Conservation (phyloP, 2,113 vertebrate genomes). For the Verasper variegatus region DNA sequence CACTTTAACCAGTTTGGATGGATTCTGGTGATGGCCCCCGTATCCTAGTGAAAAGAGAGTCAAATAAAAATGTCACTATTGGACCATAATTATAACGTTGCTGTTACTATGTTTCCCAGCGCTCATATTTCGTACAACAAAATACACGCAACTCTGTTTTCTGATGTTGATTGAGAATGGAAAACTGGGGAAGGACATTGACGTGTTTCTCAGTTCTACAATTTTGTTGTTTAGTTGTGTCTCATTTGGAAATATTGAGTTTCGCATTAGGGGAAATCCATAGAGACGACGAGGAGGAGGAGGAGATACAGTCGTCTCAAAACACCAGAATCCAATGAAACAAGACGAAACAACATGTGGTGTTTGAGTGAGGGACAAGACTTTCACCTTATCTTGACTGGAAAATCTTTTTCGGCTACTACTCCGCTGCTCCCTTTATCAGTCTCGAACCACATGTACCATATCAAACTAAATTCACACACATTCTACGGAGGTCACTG, state of each 20-base stretch:
- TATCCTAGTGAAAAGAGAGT: not conserved
- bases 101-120: too few relatives aligned
- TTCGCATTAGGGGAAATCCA: not conserved
- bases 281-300: too few relatives aligned
- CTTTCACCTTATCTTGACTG: constrained; percentile 42
- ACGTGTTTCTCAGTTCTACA: too few relatives aligned
- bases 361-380: constrained; percentile 8
- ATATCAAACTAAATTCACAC: constrained; percentile 33
- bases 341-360: constrained; percentile 19
- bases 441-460: constrained; percentile 30
- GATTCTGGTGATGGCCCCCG: not conserved
- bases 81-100: not conserved
- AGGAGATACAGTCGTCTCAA: not conserved
- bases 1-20: not conserved
- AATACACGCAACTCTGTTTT: too few relatives aligned
- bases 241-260: not conserved
- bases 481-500: constrained; percentile 14
- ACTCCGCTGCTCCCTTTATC: constrained; percentile 26
- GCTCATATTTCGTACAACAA: too few relatives aligned
- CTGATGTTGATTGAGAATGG: too few relatives aligned
- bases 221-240: not conserved
- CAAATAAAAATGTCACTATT: not conserved
- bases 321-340: not conserved
- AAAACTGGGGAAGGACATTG: too few relatives aligned
- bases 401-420: constrained; percentile 51